phyloP scores from a whole-genome alignment of 2,113 vertebrate species.

The Urocynchramus pylzowi region DNA sequence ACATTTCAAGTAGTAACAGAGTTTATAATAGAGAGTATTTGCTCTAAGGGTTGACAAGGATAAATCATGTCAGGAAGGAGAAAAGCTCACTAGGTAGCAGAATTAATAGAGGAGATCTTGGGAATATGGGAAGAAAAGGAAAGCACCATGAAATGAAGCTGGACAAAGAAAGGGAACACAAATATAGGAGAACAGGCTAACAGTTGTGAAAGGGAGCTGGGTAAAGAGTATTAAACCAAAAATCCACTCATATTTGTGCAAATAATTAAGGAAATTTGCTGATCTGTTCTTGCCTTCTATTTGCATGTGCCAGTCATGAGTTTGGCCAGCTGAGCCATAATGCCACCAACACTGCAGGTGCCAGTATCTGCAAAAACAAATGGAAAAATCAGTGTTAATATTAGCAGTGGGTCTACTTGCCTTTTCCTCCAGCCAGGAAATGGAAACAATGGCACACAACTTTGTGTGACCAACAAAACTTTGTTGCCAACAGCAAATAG shows the following conservation, averaged over 20 bases:
- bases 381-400: neutral
- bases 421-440: slow-evolving; percentile 24
- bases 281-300: neutral
- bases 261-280: neutral
- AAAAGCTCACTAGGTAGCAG: neutral
- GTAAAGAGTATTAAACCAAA: neutral
- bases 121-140: neutral
- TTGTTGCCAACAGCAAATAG: neutral
- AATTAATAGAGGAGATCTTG: neutral
- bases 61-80: neutral
- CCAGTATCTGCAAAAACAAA: neutral
- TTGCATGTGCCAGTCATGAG: neutral
- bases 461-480: neutral
- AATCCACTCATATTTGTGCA: neutral
- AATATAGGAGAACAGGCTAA: neutral
- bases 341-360: neutral
- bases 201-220: neutral
- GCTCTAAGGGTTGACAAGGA: neutral
- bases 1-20: neutral
- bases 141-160: neutral
- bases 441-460: slow-evolving; percentile 40
- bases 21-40: neutral
- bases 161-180: neutral
- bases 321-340: neutral
- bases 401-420: neutral